These are phyloP conservation scores for Zaprionus ghesquierei DNA, from an alignment of 1,140 invertebrate species.

Conservation along the genomic window DNA sequence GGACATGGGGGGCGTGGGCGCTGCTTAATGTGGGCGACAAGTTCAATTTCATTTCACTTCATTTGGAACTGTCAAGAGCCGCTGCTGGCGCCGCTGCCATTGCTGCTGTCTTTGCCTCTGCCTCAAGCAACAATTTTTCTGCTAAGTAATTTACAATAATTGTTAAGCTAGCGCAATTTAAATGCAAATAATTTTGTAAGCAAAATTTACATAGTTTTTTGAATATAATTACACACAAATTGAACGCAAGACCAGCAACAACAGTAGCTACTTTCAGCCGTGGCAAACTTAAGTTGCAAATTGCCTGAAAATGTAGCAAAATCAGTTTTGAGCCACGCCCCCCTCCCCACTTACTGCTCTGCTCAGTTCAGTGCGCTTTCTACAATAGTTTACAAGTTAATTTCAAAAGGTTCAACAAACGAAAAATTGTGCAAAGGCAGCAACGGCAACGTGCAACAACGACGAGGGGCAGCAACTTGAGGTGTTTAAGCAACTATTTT, in stretches of 20 bases:
- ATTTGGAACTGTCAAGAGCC: constrained; percentile 39
- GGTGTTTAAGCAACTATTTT: constrained; percentile 74
- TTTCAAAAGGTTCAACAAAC: constrained; percentile 75
- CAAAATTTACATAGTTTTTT: constrained; percentile 74
- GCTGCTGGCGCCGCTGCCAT: neutral
- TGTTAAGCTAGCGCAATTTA: constrained; percentile 71
- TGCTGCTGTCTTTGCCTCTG: too few species aligned
- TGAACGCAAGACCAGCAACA: constrained; percentile 34
- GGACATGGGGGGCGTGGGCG: neutral
- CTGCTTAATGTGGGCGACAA: constrained; percentile 64
- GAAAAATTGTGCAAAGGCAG: constrained; percentile 67
- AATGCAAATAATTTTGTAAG: constrained; percentile 76
- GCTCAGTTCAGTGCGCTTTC: constrained; percentile 62
- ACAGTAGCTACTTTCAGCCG: neutral
- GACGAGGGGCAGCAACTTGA: constrained; percentile 21
- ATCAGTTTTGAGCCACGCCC: constrained; percentile 53
- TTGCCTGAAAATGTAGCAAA: constrained; percentile 46
- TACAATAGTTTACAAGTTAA: constrained; percentile 58
- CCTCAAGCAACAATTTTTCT: constrained; percentile 15
- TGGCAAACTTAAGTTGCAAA: constrained; percentile 29
- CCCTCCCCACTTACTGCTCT: constrained; percentile 28
- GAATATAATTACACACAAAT: constrained; percentile 79
- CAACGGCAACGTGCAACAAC: constrained; percentile 36
- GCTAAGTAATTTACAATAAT: constrained; percentile 75
- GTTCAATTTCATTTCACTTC: constrained; percentile 64